Percentiles rank a stretch among this genome's conserved stretches.
These are phyloP conservation scores for Sandelia bainsii DNA, from an alignment of 2,797 vertebrate species.

Conservation along the genomic window DNA sequence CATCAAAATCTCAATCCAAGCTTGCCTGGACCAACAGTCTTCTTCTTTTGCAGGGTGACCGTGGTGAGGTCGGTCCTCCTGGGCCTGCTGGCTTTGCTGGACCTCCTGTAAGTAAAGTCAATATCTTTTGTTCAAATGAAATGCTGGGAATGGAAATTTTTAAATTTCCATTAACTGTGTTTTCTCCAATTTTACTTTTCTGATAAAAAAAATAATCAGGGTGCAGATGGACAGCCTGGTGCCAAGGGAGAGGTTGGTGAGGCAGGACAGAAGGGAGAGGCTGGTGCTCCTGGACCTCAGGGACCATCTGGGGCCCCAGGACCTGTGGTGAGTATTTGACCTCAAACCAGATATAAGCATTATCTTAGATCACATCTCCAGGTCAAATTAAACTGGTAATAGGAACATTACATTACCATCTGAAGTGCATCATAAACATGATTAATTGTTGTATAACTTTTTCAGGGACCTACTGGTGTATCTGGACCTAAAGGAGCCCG, in stretches of 20 bases:
- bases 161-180: background rate
- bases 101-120: slow-evolving; percentile 91
- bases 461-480: slow-evolving; percentile 94
- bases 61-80: slow-evolving; percentile 93
- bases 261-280: slow-evolving; percentile 94
- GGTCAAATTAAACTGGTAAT: background rate
- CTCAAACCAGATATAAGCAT: background rate
- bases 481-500: slow-evolving; percentile 94
- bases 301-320: slow-evolving; percentile 96
- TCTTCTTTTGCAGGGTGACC: slow-evolving; percentile 88
- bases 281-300: slow-evolving; percentile 91
- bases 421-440: background rate
- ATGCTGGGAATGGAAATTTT: background rate
- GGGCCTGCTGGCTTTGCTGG: slow-evolving; percentile 97
- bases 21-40: slow-evolving; percentile 10
- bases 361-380: background rate
- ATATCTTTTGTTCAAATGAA: background rate
- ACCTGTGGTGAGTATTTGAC: slow-evolving; percentile 87
- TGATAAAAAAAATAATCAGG: slow-evolving; percentile 77
- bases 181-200: background rate
- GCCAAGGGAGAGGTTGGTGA: slow-evolving; percentile 94
- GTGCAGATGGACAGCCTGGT: slow-evolving; percentile 94
- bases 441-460: slow-evolving; percentile 42
- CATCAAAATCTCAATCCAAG: background rate
- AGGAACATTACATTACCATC: slow-evolving; percentile 4